A percentile compares a stretch with the other conserved stretches of the same genome.
These are phyloP conservation scores for Andricus curvator DNA, from an alignment of 2,888 invertebrate species.

Conservation along the genomic window DNA sequence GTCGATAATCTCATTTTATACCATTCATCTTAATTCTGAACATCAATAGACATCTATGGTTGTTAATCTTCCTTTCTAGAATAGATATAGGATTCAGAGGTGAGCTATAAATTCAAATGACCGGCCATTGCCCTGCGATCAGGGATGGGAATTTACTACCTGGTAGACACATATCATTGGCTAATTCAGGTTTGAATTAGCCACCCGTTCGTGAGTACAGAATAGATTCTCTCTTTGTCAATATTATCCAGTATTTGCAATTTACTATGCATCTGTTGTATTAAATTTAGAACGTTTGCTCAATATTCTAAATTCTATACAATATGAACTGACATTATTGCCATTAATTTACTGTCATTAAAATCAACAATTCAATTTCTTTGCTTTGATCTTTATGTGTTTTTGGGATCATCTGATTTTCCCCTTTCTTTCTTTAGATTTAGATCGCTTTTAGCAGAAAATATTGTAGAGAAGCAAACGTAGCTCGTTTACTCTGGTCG, in stretches of 20 bases:
- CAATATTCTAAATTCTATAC: not conserved
- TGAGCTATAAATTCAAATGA: conserved; percentile 39
- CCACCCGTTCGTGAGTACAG: conserved; percentile 5
- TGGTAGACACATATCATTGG: conserved; percentile 40
- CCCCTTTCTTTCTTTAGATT: not conserved
- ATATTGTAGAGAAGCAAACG: conserved; percentile 4
- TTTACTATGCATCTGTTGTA: not conserved
- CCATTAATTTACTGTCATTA: not conserved
- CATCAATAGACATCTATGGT: not conserved
- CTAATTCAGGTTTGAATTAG: conserved; percentile 39
- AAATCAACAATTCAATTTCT: not conserved
- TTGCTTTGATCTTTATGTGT: not conserved
- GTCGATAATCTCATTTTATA: not conserved
- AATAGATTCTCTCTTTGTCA: conserved; percentile 27
- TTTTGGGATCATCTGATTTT: not conserved
- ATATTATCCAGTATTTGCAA: conserved; percentile 13
- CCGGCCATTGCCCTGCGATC: conserved; percentile 39
- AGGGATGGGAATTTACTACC: conserved; percentile 38
- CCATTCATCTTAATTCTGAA: not conserved
- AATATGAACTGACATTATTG: not conserved
- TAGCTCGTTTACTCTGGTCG: conserved; percentile 12
- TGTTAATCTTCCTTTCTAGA: conserved; percentile 30
- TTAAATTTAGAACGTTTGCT: conserved; percentile 14
- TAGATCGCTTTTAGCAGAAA: not conserved
- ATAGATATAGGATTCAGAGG: conserved; percentile 33